A percentile compares a stretch with the other conserved stretches of the same genome.
Conservation (phyloP, 2,113 vertebrate species). For the Echinops telfairi region DNA sequence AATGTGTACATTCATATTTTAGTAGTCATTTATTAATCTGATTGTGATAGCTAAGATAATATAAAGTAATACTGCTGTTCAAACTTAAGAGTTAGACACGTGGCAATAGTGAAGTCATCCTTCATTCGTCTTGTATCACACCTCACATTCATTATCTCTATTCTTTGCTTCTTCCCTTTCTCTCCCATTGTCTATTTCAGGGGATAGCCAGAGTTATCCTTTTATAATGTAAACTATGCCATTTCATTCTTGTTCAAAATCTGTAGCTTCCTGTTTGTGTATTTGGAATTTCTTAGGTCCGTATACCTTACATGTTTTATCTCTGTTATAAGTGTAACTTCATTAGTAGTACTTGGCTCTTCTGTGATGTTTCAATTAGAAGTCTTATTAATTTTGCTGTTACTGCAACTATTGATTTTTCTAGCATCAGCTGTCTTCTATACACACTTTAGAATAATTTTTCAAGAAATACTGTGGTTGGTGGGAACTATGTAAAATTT, state of each 20-base stretch:
- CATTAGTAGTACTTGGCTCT: conserved; percentile 25
- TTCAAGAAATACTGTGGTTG: conserved; percentile 23
- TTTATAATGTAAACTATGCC: conserved; percentile 4
- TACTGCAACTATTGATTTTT: too few relatives aligned
- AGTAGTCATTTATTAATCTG: too few relatives aligned
- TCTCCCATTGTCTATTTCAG: not conserved
- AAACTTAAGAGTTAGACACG: too few relatives aligned
- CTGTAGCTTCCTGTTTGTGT: not conserved
- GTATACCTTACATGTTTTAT: not conserved
- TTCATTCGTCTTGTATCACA: not conserved
- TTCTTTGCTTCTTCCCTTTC: not conserved
- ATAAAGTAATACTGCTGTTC: too few relatives aligned
- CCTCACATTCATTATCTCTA: not conserved
- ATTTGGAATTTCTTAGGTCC: not conserved
- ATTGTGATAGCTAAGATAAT: too few relatives aligned
- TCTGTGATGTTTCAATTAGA: not conserved
- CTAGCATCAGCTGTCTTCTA: not conserved
- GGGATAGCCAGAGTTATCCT: not conserved
- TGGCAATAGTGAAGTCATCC: not conserved
- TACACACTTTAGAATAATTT: conserved; percentile 30
- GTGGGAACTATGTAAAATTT: not conserved
- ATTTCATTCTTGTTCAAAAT: not conserved
- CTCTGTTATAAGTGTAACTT: conserved; percentile 11
- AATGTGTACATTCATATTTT: too few relatives aligned
- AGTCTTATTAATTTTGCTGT: not conserved